These are phyloP conservation scores for Diachrysia chrysitis DNA, from an alignment of 2,888 invertebrate genomes.

Conservation along the genomic window DNA sequence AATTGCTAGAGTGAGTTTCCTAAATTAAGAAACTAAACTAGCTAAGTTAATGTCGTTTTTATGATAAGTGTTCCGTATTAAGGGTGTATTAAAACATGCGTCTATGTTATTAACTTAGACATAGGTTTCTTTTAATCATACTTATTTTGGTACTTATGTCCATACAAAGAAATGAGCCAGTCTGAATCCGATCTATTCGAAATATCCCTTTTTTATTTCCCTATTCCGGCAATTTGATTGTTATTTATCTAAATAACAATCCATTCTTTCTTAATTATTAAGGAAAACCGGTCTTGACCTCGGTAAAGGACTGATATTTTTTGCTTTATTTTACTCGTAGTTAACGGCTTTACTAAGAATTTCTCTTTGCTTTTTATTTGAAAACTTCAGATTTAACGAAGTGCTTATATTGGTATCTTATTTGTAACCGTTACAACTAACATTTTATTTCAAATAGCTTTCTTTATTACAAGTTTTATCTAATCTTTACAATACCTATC, in stretches of 20 bases:
- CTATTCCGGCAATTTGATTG: neutral
- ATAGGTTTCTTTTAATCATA: neutral
- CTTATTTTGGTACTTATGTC: neutral
- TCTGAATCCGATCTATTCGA: neutral
- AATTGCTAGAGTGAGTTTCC: constrained; percentile 9
- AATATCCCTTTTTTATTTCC: constrained; percentile 6
- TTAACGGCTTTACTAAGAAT: constrained; percentile 1
- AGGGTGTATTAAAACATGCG: neutral
- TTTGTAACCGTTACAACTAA: neutral
- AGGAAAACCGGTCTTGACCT: constrained; percentile 9
- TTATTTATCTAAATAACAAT: constrained; percentile 7
- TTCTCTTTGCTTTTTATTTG: neutral
- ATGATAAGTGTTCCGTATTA: neutral
- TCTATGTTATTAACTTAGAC: neutral
- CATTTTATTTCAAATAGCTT: neutral
- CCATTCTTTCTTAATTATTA: constrained; percentile 2
- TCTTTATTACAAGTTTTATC: neutral
- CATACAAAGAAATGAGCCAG: neutral
- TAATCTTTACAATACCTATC: neutral
- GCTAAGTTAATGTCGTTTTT: constrained; percentile 2
- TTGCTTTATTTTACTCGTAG: neutral
- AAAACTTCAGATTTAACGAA: constrained; percentile 4
- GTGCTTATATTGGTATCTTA: neutral
- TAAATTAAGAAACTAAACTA: constrained; percentile 1
- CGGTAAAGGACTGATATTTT: constrained; percentile 2